phyloP scores from a whole-genome alignment of 2,888 invertebrate species.

The Yponomeuta sedellus region DNA sequence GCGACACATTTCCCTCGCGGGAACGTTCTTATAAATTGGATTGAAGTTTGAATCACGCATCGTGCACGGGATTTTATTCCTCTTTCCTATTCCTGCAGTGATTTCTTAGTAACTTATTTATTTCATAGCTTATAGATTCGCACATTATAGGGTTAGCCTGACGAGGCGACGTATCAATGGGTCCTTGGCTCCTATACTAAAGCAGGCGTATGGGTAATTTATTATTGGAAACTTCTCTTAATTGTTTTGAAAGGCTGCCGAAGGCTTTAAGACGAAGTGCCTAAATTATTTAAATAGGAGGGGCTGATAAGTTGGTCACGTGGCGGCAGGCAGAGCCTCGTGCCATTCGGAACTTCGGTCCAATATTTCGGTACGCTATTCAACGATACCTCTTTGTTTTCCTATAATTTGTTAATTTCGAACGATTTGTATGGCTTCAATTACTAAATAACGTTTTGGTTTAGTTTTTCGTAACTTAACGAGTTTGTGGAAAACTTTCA shows the following conservation, averaged over 20 bases:
- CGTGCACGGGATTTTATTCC: conserved; percentile 24
- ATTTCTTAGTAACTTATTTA: conserved; percentile 21
- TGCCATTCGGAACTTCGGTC: conserved; percentile 24
- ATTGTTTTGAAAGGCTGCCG: conserved; percentile 50
- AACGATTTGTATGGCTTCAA: not conserved
- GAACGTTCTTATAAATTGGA: conserved; percentile 70
- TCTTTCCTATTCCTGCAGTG: conserved; percentile 27
- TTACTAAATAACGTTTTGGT: not conserved
- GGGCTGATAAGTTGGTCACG: conserved; percentile 49
- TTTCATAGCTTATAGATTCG: not conserved
- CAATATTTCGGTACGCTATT: conserved; percentile 20
- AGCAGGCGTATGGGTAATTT: conserved; percentile 29
- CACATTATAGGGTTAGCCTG: not conserved
- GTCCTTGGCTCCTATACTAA: not conserved
- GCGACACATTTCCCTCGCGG: conserved; percentile 61
- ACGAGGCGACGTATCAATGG: not conserved
- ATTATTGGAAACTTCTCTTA: conserved; percentile 47
- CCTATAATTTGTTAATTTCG: conserved; percentile 5
- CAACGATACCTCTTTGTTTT: conserved; percentile 11
- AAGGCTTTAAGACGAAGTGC: conserved; percentile 41
- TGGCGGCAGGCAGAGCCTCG: conserved; percentile 39
- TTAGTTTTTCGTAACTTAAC: not conserved
- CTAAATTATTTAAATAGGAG: conserved; percentile 52
- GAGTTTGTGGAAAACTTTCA: not conserved
- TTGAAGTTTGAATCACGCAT: conserved; percentile 63